Evolutionary conservation across 1,140 invertebrate genomes (phyloP).

Genomic region (Polypedilum vanderplanki): DNA sequence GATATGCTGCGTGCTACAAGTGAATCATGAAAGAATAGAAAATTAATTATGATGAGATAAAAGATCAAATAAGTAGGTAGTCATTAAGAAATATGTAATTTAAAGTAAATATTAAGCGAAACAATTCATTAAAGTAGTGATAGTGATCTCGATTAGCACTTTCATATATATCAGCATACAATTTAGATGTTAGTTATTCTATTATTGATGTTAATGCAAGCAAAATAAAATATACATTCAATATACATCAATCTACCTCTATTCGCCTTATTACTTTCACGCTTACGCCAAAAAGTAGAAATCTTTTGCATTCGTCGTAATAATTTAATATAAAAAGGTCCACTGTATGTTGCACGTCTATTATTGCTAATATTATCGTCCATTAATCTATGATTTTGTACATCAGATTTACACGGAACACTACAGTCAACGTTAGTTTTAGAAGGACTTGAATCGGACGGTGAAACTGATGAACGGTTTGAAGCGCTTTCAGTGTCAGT

Average conservation of each 20-base stretch:
- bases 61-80: background rate
- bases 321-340: slow-evolving; percentile 2
- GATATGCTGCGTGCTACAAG: slow-evolving; percentile 74
- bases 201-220: background rate
- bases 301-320: slow-evolving; percentile 2
- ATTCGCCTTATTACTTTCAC: background rate
- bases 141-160: background rate
- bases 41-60: background rate
- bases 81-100: no score
- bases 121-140: background rate
- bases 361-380: background rate
- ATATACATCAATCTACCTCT: background rate
- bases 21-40: slow-evolving; percentile 33
- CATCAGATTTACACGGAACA: background rate
- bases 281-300: background rate
- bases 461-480: background rate
- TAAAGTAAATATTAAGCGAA: background rate
- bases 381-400: slow-evolving; percentile 6
- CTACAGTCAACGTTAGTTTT: background rate
- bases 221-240: background rate
- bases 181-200: background rate
- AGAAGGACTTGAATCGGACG: background rate
- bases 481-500: background rate
- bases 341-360: background rate
- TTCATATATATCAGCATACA: background rate